Conservation (phyloP, 1,140 invertebrate genomes). For the Drosophila sp. region DNA sequence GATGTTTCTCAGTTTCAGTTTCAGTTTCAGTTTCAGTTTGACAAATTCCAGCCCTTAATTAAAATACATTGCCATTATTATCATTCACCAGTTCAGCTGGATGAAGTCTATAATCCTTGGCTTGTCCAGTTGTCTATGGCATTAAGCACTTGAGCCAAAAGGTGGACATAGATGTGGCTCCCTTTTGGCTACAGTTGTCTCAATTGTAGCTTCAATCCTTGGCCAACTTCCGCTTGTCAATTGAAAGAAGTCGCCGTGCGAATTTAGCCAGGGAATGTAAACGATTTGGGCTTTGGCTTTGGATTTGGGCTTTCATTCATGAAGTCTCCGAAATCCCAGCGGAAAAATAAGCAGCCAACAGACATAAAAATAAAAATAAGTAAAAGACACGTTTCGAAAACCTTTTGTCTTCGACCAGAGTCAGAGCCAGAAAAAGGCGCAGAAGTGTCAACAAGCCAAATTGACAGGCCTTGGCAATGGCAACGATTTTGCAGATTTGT, state of each 20-base stretch:
- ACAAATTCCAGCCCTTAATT: conserved; percentile 67
- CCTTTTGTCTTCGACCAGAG: conserved; percentile 53
- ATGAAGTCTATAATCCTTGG: too few relatives aligned
- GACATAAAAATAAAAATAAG: conserved; percentile 51
- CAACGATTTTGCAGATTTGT: conserved; percentile 83
- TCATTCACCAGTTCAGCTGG: too few relatives aligned
- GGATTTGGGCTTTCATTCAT: conserved; percentile 17
- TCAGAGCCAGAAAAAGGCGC: conserved; percentile 30
- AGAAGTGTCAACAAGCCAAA: conserved; percentile 80
- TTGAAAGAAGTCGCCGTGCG: conserved; percentile 29
- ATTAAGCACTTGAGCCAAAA: background rate
- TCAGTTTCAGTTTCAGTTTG: too few relatives aligned
- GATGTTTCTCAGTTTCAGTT: conserved; percentile 22
- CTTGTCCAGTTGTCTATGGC: background rate
- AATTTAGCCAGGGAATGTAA: conserved; percentile 14
- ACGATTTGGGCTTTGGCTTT: background rate
- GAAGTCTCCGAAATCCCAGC: conserved; percentile 15
- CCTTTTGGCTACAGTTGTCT: conserved; percentile 56
- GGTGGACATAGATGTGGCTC: conserved; percentile 25
- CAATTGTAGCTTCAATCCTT: conserved; percentile 59
- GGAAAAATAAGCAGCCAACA: conserved; percentile 28
- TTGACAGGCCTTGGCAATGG: conserved; percentile 74
- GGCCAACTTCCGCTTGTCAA: conserved; percentile 72
- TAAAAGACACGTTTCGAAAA: conserved; percentile 49
- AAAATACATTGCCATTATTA: conserved; percentile 30